Base-by-base conservation (phyloP, 2,888 invertebrate species). In the Lithophane ornitopus region DNA sequence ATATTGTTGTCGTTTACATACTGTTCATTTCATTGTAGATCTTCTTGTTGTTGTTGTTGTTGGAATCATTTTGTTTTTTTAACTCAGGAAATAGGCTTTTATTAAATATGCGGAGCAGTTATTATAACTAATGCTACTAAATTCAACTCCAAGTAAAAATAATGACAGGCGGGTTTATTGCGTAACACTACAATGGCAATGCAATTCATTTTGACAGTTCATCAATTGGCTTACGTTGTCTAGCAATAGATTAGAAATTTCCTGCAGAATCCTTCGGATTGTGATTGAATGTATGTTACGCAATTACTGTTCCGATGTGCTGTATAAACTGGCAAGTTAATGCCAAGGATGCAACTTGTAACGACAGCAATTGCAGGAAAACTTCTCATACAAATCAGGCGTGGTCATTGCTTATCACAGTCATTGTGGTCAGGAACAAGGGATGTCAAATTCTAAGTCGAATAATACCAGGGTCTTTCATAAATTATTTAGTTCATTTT, bases 21-120 rank as follows among this genome's bases (percentile, higher is more conserved):
- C 16, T 77, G 19, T 56, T 52, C 12, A 41, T 26, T 41, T 34
- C 26, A 59, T 68, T 80, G 41, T 59, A 28, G 22, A 41, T 41
- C 22, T 78, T 78, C 26, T 56, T 56, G 34, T 54, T 68, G 58
- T 81, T 69, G 19, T 59, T 67, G 28, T 54, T 56, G 28, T 49
- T 49, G 2, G 0, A 49, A 67, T 39, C 0, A n/a, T n/a, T 46
- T 56, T 59, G 58, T 77, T 69, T 54, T 16, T n/a, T 28, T 34
- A 44, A 28, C 1, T 58, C 16, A 6, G 3, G 19, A 6, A 41
- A 58, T 58, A 16, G 28, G 26, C 16, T 16, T 58, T 58, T 58
- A 19, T 3, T 58, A 16, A 28, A 28, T 8, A 7, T 2, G 3
- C 16, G 26, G 56, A 56, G 56, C 14, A 26, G 26, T n/a, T 11